These are phyloP conservation scores for Clarias platycephalus DNA, from an alignment of 2,797 vertebrate species.

Conservation along the genomic window DNA sequence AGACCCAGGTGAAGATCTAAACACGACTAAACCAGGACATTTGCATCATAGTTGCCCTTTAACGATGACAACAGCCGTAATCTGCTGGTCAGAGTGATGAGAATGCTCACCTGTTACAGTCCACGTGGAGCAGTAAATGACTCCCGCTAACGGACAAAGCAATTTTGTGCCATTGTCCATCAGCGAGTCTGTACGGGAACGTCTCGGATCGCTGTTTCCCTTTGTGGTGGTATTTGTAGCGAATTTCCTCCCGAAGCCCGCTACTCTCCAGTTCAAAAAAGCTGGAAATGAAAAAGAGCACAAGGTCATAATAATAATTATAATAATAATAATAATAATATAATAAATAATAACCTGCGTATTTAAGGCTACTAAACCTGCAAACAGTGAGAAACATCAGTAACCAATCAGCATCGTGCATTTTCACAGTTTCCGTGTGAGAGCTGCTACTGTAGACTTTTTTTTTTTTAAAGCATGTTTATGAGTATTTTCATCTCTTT, in stretches of 20 bases:
- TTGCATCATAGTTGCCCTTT: not conserved
- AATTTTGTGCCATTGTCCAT: constrained; percentile 84
- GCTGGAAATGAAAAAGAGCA: constrained; percentile 51
- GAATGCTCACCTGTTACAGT: constrained; percentile 82
- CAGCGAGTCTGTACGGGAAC: constrained; percentile 84
- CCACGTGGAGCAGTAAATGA: constrained; percentile 81
- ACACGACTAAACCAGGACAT: no score
- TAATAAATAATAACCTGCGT: no score
- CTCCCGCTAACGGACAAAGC: constrained; percentile 82
- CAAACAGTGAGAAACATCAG: not conserved
- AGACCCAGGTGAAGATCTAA: no score
- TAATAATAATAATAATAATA: not conserved
- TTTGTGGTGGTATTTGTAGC: constrained; percentile 77
- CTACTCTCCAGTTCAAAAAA: constrained; percentile 85
- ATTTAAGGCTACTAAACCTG: not conserved
- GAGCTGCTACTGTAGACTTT: not conserved
- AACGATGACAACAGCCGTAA: not conserved
- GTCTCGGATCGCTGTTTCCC: constrained; percentile 78
- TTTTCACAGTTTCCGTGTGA: not conserved
- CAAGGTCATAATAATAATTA: not conserved
- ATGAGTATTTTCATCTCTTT: no score
- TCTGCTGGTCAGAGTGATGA: not conserved
- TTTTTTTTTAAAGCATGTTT: no score
- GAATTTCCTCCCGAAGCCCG: constrained; percentile 82
- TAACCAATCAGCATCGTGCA: not conserved